These are phyloP conservation scores for Melanargia galathea DNA, from an alignment of 2,888 invertebrate species.

Conservation along the genomic window DNA sequence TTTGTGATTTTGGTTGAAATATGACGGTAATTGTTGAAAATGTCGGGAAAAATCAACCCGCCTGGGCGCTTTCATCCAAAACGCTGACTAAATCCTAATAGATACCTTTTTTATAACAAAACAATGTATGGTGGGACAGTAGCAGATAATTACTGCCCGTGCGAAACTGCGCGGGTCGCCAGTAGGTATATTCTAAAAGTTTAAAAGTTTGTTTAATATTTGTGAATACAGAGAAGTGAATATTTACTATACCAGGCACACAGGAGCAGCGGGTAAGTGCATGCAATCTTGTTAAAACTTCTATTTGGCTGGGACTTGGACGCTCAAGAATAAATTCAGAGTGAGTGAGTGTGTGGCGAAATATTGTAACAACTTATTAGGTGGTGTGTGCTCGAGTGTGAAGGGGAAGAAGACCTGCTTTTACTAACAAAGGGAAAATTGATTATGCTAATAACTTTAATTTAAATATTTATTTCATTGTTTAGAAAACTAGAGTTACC, in stretches of 20 bases:
- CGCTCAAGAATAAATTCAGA: conserved; percentile 33
- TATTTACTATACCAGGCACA: conserved; percentile 26
- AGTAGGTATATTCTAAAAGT: too few relatives aligned
- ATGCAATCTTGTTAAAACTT: conserved; percentile 40
- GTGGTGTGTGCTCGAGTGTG: background rate
- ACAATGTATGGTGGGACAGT: too few relatives aligned
- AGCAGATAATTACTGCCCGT: too few relatives aligned
- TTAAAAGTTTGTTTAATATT: too few relatives aligned
- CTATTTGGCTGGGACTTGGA: conserved; percentile 33
- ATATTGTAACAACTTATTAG: conserved; percentile 31
- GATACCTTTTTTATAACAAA: too few relatives aligned
- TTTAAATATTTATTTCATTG: background rate
- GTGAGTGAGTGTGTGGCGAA: conserved; percentile 30
- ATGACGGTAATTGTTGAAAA: too few relatives aligned
- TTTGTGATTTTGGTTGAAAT: too few relatives aligned
- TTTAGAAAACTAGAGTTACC: too few relatives aligned
- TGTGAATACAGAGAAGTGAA: conserved; percentile 15
- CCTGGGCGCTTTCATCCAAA: too few relatives aligned
- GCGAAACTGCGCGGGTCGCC: too few relatives aligned
- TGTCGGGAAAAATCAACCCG: too few relatives aligned
- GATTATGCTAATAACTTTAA: background rate
- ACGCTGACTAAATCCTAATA: too few relatives aligned
- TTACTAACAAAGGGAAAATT: background rate
- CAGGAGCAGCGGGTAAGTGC: conserved; percentile 28
- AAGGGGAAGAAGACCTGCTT: background rate